A percentile compares a stretch with the other conserved stretches of the same genome.
phyloP scores from a whole-genome alignment of 2,888 invertebrate genomes.

The Tinea trinotella region DNA sequence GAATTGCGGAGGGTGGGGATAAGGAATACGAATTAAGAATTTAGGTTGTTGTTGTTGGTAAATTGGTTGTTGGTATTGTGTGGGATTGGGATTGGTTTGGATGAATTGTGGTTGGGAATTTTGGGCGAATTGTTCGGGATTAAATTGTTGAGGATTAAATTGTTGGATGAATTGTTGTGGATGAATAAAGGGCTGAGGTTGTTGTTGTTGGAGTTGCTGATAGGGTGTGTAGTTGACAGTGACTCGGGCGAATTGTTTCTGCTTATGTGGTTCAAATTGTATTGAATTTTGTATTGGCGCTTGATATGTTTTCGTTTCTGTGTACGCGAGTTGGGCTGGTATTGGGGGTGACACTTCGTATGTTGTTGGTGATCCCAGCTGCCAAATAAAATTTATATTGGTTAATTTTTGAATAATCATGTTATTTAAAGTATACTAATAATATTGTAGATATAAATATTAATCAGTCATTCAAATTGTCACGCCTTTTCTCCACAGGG shows the following conservation, averaged over 20 bases:
- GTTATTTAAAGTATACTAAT: too few relatives aligned
- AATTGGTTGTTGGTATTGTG: neutral
- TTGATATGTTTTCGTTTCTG: constrained; percentile 40
- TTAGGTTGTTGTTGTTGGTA: neutral
- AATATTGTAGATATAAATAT: too few relatives aligned
- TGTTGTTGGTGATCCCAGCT: constrained; percentile 42
- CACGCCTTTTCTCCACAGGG: too few relatives aligned
- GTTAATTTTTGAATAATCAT: too few relatives aligned
- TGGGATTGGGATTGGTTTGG: neutral
- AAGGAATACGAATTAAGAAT: neutral
- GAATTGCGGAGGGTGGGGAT: neutral
- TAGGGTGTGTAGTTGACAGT: constrained; percentile 24
- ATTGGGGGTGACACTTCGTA: constrained; percentile 51
- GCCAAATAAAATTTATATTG: too few relatives aligned
- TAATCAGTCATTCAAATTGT: too few relatives aligned
- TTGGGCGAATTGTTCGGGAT: neutral
- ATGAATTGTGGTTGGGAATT: neutral
- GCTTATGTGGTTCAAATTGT: constrained; percentile 17
- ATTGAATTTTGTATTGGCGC: constrained; percentile 24
- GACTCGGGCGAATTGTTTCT: constrained; percentile 20
- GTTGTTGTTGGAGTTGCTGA: constrained; percentile 25
- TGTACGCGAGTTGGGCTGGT: constrained; percentile 47
- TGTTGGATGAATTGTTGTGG: neutral
- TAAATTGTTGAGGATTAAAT: neutral
- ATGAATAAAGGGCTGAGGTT: constrained; percentile 20